phyloP scores from a whole-genome alignment of 2,888 invertebrate species.

The Lochmaea capreae region DNA sequence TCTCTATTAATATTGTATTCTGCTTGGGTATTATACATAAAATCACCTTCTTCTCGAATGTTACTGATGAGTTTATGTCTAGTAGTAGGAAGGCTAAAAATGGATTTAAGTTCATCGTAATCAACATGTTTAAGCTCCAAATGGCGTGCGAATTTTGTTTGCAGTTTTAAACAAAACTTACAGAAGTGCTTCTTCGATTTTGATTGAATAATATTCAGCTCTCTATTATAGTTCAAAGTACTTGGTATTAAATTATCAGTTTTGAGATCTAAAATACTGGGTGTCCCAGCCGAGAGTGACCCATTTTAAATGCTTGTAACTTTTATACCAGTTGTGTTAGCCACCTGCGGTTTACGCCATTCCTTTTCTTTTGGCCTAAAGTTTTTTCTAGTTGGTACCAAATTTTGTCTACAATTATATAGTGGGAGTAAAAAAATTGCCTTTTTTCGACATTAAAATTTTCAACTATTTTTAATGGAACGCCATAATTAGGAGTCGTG shows the following conservation, averaged over 20 bases:
- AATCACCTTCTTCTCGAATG: conserved; percentile 3
- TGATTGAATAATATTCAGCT: background rate
- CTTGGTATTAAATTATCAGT: background rate
- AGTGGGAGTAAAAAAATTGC: too few species aligned
- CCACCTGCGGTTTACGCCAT: too few species aligned
- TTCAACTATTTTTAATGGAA: too few species aligned
- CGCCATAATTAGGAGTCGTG: too few species aligned
- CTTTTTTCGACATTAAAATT: too few species aligned
- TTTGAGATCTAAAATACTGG: background rate
- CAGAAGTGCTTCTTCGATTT: conserved; percentile 22
- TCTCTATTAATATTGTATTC: background rate
- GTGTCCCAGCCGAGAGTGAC: too few species aligned
- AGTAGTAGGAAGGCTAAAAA: background rate
- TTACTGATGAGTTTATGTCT: background rate
- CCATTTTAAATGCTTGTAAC: too few species aligned
- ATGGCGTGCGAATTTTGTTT: conserved; percentile 18
- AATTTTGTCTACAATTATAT: too few species aligned
- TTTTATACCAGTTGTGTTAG: too few species aligned
- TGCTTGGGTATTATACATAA: conserved; percentile 1
- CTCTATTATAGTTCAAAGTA: background rate
- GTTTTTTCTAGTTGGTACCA: too few species aligned
- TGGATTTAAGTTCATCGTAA: background rate
- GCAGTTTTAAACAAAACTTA: conserved; percentile 7
- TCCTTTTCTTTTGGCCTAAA: too few species aligned
- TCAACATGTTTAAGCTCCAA: conserved; percentile 9